Evolutionary conservation across 2,797 vertebrate species (phyloP).

Genomic region (Anabacerthia variegaticeps): DNA sequence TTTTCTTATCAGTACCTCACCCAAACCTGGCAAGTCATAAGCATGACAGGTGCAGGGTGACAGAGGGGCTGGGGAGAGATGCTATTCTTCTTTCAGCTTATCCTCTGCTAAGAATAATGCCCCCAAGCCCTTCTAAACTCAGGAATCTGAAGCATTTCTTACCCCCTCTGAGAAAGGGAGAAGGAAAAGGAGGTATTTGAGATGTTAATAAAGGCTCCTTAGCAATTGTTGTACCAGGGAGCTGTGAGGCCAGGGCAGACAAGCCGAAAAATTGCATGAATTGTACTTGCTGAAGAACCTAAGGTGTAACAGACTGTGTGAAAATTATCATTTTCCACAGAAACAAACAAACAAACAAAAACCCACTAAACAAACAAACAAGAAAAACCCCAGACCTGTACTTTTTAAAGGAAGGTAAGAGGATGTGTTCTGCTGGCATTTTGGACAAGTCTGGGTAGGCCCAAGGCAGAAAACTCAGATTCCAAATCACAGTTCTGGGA

Average conservation of each 20-base stretch:
- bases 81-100: not conserved
- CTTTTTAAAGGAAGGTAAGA: not conserved
- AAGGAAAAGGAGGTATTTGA: slow-evolving; percentile 34
- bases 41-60: not conserved
- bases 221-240: slow-evolving; percentile 43
- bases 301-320: not conserved
- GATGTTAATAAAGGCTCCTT: slow-evolving; percentile 41
- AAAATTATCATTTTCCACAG: not conserved
- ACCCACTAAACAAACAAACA: no score
- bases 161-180: slow-evolving; percentile 25
- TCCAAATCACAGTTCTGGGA: not conserved
- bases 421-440: not conserved
- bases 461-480: not conserved
- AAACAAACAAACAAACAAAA: no score
- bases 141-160: slow-evolving; percentile 71
- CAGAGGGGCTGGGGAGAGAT: not conserved
- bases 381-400: not conserved
- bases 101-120: not conserved
- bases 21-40: not conserved
- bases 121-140: slow-evolving; percentile 23
- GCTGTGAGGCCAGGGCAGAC: not conserved
- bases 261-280: not conserved
- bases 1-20: not conserved
- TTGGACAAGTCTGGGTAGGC: not conserved
- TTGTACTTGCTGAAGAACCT: not conserved